Evolutionary conservation across 1,140 invertebrate genomes (phyloP).

Genomic region (Phymastichus coffea): DNA sequence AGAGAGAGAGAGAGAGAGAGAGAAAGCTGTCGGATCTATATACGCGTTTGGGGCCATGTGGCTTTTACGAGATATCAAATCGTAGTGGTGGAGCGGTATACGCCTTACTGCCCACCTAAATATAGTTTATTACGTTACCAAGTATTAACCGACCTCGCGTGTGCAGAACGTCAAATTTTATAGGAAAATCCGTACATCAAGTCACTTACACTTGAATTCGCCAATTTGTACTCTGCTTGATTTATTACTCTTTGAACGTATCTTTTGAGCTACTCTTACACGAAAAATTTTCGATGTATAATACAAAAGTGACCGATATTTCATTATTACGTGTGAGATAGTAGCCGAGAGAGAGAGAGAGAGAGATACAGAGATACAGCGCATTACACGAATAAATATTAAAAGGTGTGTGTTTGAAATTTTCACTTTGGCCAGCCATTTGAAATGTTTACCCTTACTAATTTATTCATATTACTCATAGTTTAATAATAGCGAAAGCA

Average conservation of each 20-base stretch:
- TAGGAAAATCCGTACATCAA: slow-evolving; percentile 6
- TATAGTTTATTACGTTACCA: slow-evolving; percentile 56
- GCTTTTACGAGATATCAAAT: slow-evolving; percentile 55
- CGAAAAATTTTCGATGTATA: not conserved
- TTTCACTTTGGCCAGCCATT: no score
- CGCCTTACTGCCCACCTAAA: slow-evolving; percentile 50
- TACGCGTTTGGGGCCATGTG: slow-evolving; percentile 44
- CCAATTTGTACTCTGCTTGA: no score
- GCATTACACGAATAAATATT: slow-evolving; percentile 6
- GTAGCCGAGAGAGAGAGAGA: no score
- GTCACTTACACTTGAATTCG: not conserved
- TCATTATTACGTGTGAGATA: no score
- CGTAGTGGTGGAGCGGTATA: slow-evolving; percentile 42
- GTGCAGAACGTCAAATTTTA: slow-evolving; percentile 43
- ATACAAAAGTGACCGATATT: no score
- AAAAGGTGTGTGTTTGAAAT: no score
- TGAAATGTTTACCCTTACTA: not conserved
- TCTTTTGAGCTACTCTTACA: no score
- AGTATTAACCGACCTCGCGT: slow-evolving; percentile 51
- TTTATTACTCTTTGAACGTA: no score
- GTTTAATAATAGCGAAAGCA: not conserved
- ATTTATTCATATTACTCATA: not conserved
- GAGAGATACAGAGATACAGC: no score
- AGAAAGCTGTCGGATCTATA: slow-evolving; percentile 3
- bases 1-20: slow-evolving; percentile 26